These are phyloP conservation scores for Calypte anna DNA, from an alignment of 2,113 vertebrate species.

Conservation along the genomic window DNA sequence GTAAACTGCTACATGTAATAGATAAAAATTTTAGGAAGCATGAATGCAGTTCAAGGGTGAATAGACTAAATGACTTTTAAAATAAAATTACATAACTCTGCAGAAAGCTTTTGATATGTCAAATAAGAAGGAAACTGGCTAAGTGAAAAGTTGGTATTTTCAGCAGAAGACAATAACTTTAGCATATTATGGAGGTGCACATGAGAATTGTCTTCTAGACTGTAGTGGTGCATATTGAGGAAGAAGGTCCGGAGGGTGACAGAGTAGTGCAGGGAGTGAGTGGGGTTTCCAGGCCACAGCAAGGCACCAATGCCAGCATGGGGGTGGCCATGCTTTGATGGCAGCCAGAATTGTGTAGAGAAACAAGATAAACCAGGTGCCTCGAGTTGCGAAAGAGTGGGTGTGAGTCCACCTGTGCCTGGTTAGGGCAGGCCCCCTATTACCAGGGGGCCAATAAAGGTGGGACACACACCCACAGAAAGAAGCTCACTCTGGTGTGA, in stretches of 20 bases:
- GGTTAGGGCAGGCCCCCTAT: too few species aligned
- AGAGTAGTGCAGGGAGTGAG: accelerated
- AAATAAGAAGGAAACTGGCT: neutral
- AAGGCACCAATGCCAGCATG: neutral
- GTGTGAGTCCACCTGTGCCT: too few species aligned
- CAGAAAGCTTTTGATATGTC: neutral
- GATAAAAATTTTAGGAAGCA: neutral
- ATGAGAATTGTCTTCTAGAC: neutral
- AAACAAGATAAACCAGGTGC: too few species aligned
- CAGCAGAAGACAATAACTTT: neutral
- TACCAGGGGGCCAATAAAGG: too few species aligned
- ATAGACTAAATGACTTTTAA: too few species aligned
- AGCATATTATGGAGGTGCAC: neutral
- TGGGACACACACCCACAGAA: too few species aligned
- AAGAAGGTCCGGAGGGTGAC: neutral
- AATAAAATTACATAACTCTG: neutral
- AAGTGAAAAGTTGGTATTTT: neutral
- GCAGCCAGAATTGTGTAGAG: neutral
- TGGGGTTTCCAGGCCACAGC: neutral
- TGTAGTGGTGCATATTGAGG: neutral
- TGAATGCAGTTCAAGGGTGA: neutral
- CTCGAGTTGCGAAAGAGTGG: too few species aligned
- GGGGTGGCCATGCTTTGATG: neutral
- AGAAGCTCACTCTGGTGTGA: too few species aligned
- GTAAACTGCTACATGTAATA: neutral